Conservation (phyloP, 1,140 invertebrate genomes). For the Drosophila orena region DNA sequence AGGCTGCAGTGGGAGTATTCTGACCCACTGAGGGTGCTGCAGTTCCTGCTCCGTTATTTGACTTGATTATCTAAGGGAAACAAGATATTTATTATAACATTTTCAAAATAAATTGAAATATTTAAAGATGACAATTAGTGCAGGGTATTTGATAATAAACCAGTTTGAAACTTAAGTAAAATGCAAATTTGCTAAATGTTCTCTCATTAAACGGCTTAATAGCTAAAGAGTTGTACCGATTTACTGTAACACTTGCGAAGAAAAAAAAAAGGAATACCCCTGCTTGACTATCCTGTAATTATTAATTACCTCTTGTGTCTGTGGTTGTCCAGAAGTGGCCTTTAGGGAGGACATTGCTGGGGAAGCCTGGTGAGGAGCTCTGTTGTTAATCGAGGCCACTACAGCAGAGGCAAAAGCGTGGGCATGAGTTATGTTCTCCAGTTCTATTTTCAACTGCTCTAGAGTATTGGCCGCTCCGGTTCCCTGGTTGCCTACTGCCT, state of each 20-base stretch:
- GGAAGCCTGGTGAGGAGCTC: slow-evolving; percentile 60
- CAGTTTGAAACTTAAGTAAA: too few relatives aligned
- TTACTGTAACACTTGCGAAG: too few relatives aligned
- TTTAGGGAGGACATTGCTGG: slow-evolving; percentile 62
- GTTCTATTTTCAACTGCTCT: slow-evolving; percentile 86
- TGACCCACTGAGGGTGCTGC: slow-evolving; percentile 58
- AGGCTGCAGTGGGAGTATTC: slow-evolving; percentile 67
- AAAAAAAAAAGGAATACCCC: too few relatives aligned
- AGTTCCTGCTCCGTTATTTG: slow-evolving; percentile 36
- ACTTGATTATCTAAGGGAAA: slow-evolving; percentile 49
- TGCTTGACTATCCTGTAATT: neutral
- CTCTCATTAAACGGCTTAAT: neutral
- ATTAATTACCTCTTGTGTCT: slow-evolving; percentile 53
- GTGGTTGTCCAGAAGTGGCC: slow-evolving; percentile 49
- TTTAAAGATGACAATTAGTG: neutral
- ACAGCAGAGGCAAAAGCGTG: slow-evolving; percentile 79
- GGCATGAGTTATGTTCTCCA: slow-evolving; percentile 86
- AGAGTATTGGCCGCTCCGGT: slow-evolving; percentile 85
- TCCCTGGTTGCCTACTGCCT: slow-evolving; percentile 51
- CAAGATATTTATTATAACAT: neutral
- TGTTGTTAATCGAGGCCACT: slow-evolving; percentile 70
- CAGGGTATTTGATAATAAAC: neutral
- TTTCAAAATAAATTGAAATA: neutral
- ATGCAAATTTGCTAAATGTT: too few relatives aligned
- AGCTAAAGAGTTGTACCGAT: too few relatives aligned